Evolutionary conservation across 2,113 vertebrate species (phyloP), one percentile per base, ranked within the genome.

Genomic region (Cheirogaleus medius): DNA sequence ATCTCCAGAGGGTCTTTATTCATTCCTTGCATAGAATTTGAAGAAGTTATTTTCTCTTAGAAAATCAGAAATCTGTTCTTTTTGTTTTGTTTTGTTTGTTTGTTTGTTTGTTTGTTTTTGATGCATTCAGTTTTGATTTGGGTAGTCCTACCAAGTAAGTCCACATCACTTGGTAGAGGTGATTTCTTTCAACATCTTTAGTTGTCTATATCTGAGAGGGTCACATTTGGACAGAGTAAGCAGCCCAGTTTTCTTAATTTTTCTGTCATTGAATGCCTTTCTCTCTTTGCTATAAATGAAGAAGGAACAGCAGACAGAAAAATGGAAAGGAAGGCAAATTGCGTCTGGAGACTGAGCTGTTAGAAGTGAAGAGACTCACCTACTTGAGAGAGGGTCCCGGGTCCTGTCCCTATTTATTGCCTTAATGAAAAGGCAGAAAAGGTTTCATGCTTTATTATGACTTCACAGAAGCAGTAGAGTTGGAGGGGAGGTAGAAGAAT

Each of bases 31-130:
- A 74, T 58, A 64, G 71, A 90, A 80, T 93, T 97, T 88, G 83
- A 63, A 64, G 77, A 92, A 80, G 42, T 63, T 58, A 58, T 83
- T 96, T 98, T 96, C 78, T 96, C 82, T 78, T 68, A 97, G 94
- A 94, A 98, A 96, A 88, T n/a, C 39, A 49, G 76, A 95, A 94
- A 85, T 44, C 80, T 0, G 0, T 44, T 90, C 27, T 95, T 32
- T 12, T 47, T 8, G 86, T 25, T 4, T 52, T 52, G 44, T n/a
- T 47, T 47, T 47, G 44, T 47, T 10, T 47, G 44, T 25, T 8
- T 89, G 21, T 4, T 52, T 52, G 44, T 47, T 47, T 47, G 44
- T 47, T 10, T 47, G 44, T 25, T 4, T 27, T 3, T 8, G 54
- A 47, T 20, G 21, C 13, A 3, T 39, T 82, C 21, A 11, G 23